Base-by-base conservation (phyloP, 2,888 invertebrate genomes). In the Acholoe squamosa region DNA sequence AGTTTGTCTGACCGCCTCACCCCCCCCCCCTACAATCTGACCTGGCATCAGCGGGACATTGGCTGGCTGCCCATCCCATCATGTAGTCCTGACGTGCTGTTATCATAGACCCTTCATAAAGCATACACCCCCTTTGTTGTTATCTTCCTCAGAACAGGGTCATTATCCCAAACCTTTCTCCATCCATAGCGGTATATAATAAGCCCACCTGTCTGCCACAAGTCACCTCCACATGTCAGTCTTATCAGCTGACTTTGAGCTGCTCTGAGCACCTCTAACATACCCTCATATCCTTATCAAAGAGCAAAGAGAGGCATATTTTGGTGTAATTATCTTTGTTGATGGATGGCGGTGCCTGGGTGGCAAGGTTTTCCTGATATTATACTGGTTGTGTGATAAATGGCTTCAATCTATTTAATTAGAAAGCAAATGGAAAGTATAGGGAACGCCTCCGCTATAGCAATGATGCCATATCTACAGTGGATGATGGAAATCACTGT, bases 181-280 rank as follows among this genome's bases (percentile, higher is more conserved):
- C 31, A n/a, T 61, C 12, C 43, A 61, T 19, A 61, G n/a, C 3
- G 28, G 71, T 61, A 19, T 71, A 14, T 28, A 71, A 71, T 28
- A 71, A n/a, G 71, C 71, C n/a, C 71, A 71, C 71, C 71, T 71
- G 71, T 28, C 71, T n/a, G n/a, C 61, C 61, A 61, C 61, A 61
- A 19, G 61, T 61, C 61, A 61, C 22, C 61, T 19, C 19, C 19
- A 12, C 61, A 71, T 28, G 71, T 71, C 71, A 71, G 71, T 7
- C 14, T 71, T 71, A 71, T 71, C 71, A 71, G 71, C 71, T 25
- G 71, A 28, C 61, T 61, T n/a, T n/a, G 61, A 61, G 19, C 61
- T 61, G 61, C 22, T n/a, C 61, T n/a, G 61, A n/a, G 61, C 43
- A 43, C 43, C 43, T 43, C 43, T 43, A 43, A 10, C 43, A 43